phyloP scores from a whole-genome alignment of 2,113 vertebrate genomes.

The Cyprinodon tularosa region DNA sequence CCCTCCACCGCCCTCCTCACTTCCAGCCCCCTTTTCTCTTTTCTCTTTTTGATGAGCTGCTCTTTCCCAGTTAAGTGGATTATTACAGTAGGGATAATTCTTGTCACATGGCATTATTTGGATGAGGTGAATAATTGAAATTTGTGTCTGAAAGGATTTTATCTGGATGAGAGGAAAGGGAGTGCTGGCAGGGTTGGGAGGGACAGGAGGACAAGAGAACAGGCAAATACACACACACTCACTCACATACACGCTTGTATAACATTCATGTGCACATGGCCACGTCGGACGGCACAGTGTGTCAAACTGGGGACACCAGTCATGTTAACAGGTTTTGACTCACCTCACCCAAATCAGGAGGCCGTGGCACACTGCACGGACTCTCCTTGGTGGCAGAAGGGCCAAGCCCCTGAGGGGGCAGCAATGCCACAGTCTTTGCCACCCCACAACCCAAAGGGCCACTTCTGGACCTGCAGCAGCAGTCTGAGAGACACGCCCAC shows the following conservation, averaged over 20 bases:
- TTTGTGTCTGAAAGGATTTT: slow-evolving; percentile 88
- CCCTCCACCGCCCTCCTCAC: slow-evolving; percentile 52
- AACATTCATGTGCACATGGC: slow-evolving; percentile 70
- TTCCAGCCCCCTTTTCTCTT: slow-evolving; percentile 70
- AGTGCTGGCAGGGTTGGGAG: slow-evolving; percentile 77
- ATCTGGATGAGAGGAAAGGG: slow-evolving; percentile 84
- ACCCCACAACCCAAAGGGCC: slow-evolving; percentile 44
- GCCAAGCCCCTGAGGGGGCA: slow-evolving; percentile 60
- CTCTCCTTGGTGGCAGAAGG: slow-evolving; percentile 61
- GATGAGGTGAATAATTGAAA: slow-evolving; percentile 90
- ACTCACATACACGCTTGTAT: slow-evolving; percentile 44
- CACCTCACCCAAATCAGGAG: slow-evolving; percentile 77
- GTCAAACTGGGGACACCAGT: slow-evolving; percentile 79
- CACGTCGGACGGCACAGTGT: slow-evolving; percentile 61
- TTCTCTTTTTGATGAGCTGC: slow-evolving; percentile 83
- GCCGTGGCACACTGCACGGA: slow-evolving; percentile 52
- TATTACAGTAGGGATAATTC: slow-evolving; percentile 88
- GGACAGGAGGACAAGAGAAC: slow-evolving; percentile 34
- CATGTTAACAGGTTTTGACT: slow-evolving; percentile 83
- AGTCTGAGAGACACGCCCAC: neutral
- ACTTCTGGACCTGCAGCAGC: slow-evolving; percentile 56
- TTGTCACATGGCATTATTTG: slow-evolving; percentile 89
- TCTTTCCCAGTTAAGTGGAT: slow-evolving; percentile 88
- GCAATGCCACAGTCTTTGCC: slow-evolving; percentile 49
- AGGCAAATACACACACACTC: slow-evolving; percentile 5